Evolutionary conservation across 2,888 invertebrate species (phyloP), one percentile per base, ranked within the genome.

Genomic region (Ecliptopera silaceata): DNA sequence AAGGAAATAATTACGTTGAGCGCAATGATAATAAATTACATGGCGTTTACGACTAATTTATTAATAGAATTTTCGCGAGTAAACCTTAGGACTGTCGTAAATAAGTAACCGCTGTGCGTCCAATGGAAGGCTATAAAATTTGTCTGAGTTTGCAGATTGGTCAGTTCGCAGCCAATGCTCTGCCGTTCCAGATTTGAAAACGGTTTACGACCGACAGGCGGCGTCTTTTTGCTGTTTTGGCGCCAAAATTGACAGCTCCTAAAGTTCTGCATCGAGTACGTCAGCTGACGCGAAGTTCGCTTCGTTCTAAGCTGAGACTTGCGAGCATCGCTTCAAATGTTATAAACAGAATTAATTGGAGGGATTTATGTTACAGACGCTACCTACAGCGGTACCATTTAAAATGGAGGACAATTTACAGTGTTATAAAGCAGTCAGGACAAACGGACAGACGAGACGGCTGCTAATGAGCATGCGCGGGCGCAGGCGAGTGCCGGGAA

Each of bases 61-160:
- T 88, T 90, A 90, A 88, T 90, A 91, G 90, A 89, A 89, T 85
- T 87, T 90, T 91, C 75, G 89, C 89, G 85, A 84, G 83, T 81
- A 77, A 86, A 86, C 88, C 88, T 89, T 82, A 84, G 84, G 79
- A 80, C 76, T 76, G 82, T 88, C 90, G 88, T 90, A 89, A 89
- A 89, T 84, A 84, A 83, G 84, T 82, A 79, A 87, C 84, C 84
- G 77, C 86, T 75, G 74, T 73, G 76, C 79, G 77, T 74, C 88
- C 88, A 88, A 88, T 87, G 82, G 79, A 63, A 59, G 74, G 70
- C 79, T 79, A 79, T 90, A 83, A 90, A 88, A 85, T 86, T 82
- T 77, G 82, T 80, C 82, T 78, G 79, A 74, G 77, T 73, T 70
- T 70, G 76, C 72, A 72, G 80, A 88, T 90, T 89, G 89, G 90